Conservation (phyloP, 2,797 vertebrate genomes). For the Lacerta viridis region DNA sequence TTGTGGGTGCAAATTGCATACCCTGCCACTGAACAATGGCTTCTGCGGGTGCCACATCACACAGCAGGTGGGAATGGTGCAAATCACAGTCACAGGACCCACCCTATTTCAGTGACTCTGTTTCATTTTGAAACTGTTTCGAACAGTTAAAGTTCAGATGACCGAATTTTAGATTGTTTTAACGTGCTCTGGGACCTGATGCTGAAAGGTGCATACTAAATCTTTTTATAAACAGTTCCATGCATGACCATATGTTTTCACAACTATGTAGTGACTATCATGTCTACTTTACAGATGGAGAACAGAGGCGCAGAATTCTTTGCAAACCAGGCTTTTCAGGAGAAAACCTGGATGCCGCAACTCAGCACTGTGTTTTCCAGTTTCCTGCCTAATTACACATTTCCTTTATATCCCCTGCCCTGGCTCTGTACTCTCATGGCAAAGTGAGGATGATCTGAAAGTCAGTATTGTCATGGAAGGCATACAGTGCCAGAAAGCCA, state of each 20-base stretch:
- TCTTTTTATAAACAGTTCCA: not conserved
- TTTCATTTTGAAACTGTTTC: too few species aligned
- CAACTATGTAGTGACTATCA: not conserved
- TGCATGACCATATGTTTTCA: not conserved
- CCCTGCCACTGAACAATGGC: not conserved
- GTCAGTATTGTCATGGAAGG: not conserved
- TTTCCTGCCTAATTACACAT: not conserved
- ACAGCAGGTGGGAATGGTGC: not conserved
- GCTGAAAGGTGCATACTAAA: too few species aligned
- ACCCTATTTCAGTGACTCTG: too few species aligned
- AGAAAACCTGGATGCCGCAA: not conserved
- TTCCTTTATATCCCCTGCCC: not conserved
- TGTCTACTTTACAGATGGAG: not conserved
- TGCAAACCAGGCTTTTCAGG: not conserved
- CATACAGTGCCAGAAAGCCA: not conserved
- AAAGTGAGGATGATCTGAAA: not conserved
- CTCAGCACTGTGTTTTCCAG: not conserved
- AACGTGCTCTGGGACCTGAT: too few species aligned
- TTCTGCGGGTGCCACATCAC: too few species aligned
- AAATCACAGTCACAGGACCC: too few species aligned
- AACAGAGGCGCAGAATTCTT: not conserved
- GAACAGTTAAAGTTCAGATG: too few species aligned
- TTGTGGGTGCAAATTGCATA: not conserved
- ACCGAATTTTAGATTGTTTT: too few species aligned
- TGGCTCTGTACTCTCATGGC: not conserved